Percentiles rank a stretch among this genome's conserved stretches.
These are phyloP conservation scores for Colinus virginianus DNA, from an alignment of 2,113 vertebrate species.

Conservation along the genomic window DNA sequence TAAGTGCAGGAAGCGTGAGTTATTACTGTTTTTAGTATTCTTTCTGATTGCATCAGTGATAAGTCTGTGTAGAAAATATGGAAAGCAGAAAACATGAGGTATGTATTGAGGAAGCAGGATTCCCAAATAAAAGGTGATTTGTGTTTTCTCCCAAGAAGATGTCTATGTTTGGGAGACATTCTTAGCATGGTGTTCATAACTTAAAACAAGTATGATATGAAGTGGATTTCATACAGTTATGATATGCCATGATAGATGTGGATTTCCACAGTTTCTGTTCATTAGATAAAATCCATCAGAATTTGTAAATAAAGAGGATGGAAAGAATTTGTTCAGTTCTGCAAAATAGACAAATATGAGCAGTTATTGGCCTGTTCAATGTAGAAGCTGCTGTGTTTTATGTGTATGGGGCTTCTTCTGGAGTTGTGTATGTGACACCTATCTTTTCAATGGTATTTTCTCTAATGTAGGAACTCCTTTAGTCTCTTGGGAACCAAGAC, in stretches of 20 bases:
- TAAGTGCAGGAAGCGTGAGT: not conserved
- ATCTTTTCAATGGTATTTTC: not conserved
- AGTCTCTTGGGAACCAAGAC: not conserved
- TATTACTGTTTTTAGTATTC: not conserved
- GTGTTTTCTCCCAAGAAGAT: not conserved
- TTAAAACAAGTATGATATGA: not conserved
- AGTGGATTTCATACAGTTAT: not conserved
- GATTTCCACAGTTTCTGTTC: not conserved
- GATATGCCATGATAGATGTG: accelerated
- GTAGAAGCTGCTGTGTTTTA: not conserved
- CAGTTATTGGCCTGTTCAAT: not conserved
- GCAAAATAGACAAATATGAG: not conserved
- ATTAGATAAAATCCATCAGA: not conserved
- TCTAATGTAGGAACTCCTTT: not conserved
- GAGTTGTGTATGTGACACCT: not conserved
- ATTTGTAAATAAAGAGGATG: not conserved
- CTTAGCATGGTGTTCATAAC: not conserved
- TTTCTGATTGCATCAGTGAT: not conserved
- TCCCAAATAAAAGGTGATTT: not conserved
- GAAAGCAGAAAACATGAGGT: not conserved
- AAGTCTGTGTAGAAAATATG: not conserved
- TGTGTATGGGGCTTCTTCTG: not conserved
- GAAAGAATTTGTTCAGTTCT: not conserved
- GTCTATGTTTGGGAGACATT: not conserved
- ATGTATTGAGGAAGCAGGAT: not conserved